A percentile compares a stretch with the other conserved stretches of the same genome.
Evolutionary conservation across 2,888 invertebrate species (phyloP).

Genomic region (Pyrochroa serraticornis): DNA sequence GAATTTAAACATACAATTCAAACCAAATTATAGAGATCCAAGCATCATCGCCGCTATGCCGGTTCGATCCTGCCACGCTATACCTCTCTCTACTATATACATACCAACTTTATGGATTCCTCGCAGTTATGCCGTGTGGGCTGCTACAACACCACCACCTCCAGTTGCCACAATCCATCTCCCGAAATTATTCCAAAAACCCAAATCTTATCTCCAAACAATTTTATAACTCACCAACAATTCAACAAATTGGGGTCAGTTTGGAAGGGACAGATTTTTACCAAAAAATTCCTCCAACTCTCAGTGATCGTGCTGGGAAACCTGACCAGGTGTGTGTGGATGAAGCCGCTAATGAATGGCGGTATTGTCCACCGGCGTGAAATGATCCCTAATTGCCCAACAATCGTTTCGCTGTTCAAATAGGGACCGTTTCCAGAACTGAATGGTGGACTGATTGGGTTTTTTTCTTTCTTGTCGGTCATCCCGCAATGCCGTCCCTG

Average conservation of each 20-base stretch:
- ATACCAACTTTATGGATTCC: constrained; percentile 18
- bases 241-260: constrained; percentile 2
- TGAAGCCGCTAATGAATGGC: constrained; percentile 54
- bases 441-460: constrained; percentile 53
- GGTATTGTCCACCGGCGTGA: constrained; percentile 56
- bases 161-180: constrained; percentile 7
- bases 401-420: constrained; percentile 54
- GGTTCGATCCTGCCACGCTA: constrained; percentile 23
- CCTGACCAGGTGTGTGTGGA: constrained; percentile 39
- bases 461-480: too few species aligned
- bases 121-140: constrained; percentile 24
- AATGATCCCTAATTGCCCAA: constrained; percentile 58
- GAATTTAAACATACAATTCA: constrained; percentile 47
- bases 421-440: constrained; percentile 51
- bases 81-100: constrained; percentile 10
- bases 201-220: background rate
- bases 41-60: constrained; percentile 43
- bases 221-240: background rate
- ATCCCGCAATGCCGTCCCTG: too few species aligned
- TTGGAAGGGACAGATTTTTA: background rate
- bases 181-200: background rate
- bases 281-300: background rate
- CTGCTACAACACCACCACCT: constrained; percentile 17
- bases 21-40: constrained; percentile 46
- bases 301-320: constrained; percentile 16